phyloP scores from a whole-genome alignment of 2,113 vertebrate species.

The Jacana jacana region DNA sequence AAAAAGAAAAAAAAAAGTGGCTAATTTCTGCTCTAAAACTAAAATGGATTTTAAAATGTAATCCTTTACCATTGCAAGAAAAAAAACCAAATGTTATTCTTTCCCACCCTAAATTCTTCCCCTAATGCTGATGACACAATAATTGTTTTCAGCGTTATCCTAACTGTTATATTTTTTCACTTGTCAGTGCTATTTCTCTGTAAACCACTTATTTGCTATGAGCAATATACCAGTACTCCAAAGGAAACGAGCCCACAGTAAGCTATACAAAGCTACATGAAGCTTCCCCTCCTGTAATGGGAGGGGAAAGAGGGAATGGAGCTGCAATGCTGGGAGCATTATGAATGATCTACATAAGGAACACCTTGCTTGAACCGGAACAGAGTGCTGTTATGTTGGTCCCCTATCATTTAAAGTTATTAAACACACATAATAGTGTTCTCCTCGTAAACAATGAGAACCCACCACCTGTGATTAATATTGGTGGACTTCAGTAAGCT shows the following conservation, averaged over 20 bases:
- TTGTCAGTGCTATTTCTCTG: background rate
- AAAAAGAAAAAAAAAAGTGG: no score
- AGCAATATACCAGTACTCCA: background rate
- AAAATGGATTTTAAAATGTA: background rate
- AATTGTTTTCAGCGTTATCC: slow-evolving; percentile 49
- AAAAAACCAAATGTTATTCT: background rate
- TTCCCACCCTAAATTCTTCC: background rate
- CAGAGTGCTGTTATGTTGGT: background rate
- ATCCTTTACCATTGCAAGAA: background rate
- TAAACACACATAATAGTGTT: background rate
- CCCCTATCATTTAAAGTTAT: background rate
- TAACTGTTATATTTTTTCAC: slow-evolving; percentile 22
- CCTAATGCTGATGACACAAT: slow-evolving; percentile 25
- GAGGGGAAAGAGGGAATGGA: background rate
- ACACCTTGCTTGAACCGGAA: background rate
- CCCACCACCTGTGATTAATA: background rate
- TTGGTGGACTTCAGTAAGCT: background rate
- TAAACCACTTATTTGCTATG: slow-evolving; percentile 44
- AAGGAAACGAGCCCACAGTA: background rate
- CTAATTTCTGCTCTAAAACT: background rate
- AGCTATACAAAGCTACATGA: background rate
- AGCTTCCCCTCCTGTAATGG: background rate
- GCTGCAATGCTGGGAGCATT: background rate
- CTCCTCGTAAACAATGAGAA: background rate
- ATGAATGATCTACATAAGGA: background rate